Conservation (phyloP, 2,113 vertebrate species). For the Oncorhynchus clarkii region DNA sequence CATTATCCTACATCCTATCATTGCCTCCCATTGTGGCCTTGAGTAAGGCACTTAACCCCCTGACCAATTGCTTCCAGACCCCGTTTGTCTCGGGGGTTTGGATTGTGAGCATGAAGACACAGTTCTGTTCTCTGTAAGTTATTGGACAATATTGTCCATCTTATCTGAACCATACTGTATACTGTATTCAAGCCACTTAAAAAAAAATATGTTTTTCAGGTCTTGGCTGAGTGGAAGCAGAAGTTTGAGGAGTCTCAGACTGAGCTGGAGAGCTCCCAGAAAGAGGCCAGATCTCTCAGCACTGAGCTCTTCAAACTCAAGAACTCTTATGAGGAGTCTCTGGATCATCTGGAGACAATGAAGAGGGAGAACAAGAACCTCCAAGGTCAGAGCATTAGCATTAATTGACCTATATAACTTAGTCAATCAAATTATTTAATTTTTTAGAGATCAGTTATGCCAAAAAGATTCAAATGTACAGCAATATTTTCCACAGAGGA, state of each 20-base stretch:
- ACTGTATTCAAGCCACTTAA: neutral
- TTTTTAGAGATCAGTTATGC: too few relatives aligned
- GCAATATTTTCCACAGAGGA: slow-evolving; percentile 53
- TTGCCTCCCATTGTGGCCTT: too few relatives aligned
- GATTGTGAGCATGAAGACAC: neutral
- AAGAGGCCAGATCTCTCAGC: slow-evolving; percentile 61
- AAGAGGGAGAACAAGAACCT: slow-evolving; percentile 76
- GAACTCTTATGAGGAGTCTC: slow-evolving; percentile 65
- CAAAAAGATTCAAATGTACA: neutral
- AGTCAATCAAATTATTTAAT: neutral
- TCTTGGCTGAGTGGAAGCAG: slow-evolving; percentile 67
- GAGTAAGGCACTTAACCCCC: too few relatives aligned
- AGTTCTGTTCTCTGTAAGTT: neutral
- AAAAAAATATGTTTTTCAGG: slow-evolving; percentile 27
- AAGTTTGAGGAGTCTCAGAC: slow-evolving; percentile 34
- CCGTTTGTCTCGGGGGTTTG: neutral
- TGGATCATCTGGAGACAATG: slow-evolving; percentile 62
- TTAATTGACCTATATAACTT: neutral
- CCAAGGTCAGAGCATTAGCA: slow-evolving; percentile 53
- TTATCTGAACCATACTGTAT: neutral
- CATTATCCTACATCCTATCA: too few relatives aligned
- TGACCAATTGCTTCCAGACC: too few relatives aligned
- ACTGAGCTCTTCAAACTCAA: slow-evolving; percentile 70
- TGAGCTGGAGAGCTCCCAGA: slow-evolving; percentile 52
- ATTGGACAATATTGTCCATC: too few relatives aligned